Evolutionary conservation across 2,888 invertebrate species (phyloP), one percentile per base, ranked within the genome.

Genomic region (Parnassius apollo): DNA sequence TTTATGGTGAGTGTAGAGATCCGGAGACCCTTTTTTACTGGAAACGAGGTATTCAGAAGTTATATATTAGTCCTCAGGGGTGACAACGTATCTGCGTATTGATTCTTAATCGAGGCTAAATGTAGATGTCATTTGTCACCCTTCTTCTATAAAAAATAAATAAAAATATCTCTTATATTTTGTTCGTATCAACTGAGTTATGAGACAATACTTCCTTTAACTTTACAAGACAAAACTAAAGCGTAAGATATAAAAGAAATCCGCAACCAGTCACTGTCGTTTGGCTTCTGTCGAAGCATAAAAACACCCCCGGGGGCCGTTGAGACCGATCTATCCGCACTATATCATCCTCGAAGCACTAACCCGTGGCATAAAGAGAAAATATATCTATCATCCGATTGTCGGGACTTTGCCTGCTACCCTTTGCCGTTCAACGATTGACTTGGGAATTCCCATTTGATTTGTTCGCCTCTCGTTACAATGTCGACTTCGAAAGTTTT

Each of bases 381-480:
- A 84, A 69, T 86, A 84, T 85, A 86, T 87, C 82, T 85, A 88
- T 89, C 86, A 85, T 86, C 85, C 79, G 86, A 88, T 88, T 84
- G 75, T 78, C 75, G 75, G 71, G 11, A 57, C 56, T 61, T 54
- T 35, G 67, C 72, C 74, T 71, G 63, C 71, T 71, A 79, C 77
- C 83, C 82, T 81, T 81, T 82, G 76, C 77, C 71, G 72, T 57
- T 78, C 70, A 81, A 88, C 85, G 83, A 86, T 86, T 83, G 85
- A 78, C 86, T 81, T 67, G 88, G 88, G 86, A 83, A 77, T 82
- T 74, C 66, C 74, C 70, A 74, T 81, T 78, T 83, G 82, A 84
- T 83, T 84, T 81, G 79, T 81, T 79, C 78, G 73, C 68, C 59
- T 64, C 64, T 52, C 52, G 64, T 60, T 56, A 58, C 51, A 42